Evolutionary conservation across 2,113 vertebrate genomes (phyloP).

Genomic region (Noturus placidus): DNA sequence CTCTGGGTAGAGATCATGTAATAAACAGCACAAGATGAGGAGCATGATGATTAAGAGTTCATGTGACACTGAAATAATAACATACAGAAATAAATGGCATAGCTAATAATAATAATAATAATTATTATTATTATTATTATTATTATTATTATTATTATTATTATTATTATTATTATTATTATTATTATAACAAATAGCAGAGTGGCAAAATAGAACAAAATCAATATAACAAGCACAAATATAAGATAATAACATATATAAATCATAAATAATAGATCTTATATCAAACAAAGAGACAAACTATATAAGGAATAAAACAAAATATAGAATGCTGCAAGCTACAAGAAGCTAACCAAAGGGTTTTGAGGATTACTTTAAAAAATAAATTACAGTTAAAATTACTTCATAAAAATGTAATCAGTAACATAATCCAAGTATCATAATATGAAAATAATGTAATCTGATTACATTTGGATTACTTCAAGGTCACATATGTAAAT

Average conservation of each 20-base stretch:
- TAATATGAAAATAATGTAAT: too few relatives aligned
- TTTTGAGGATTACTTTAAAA: too few relatives aligned
- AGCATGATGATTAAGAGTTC: background rate
- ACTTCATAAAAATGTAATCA: too few relatives aligned
- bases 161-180: too few relatives aligned
- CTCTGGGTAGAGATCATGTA: background rate
- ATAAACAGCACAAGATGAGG: background rate
- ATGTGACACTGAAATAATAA: background rate
- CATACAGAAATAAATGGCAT: background rate
- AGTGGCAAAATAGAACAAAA: background rate
- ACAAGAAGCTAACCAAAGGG: too few relatives aligned
- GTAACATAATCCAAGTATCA: too few relatives aligned
- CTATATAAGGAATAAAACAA: background rate
- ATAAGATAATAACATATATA: background rate
- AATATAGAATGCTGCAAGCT: background rate
- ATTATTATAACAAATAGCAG: too few relatives aligned
- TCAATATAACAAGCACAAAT: background rate
- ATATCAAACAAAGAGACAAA: background rate
- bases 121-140: background rate
- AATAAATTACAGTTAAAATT: too few relatives aligned
- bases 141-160: too few relatives aligned
- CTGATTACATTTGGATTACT: too few relatives aligned
- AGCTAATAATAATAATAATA: background rate
- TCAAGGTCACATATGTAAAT: too few relatives aligned
- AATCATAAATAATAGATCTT: background rate